A percentile compares a stretch with the other conserved stretches of the same genome.
These are phyloP conservation scores for Pyrocephalus nanus DNA, from an alignment of 2,797 vertebrate species.

Conservation along the genomic window DNA sequence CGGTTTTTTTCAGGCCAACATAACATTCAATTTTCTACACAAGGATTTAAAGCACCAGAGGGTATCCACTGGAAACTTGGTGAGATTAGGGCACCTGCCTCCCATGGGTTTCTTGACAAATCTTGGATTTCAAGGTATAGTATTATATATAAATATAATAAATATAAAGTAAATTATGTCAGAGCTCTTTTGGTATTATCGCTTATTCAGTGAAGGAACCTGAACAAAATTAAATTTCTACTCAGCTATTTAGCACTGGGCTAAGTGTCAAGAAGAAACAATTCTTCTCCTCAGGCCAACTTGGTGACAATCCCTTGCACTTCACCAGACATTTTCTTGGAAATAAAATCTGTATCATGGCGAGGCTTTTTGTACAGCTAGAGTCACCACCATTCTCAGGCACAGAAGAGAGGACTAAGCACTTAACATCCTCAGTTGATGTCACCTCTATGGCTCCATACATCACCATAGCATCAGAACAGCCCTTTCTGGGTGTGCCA, in stretches of 20 bases:
- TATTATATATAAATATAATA: no score
- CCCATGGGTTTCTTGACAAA: neutral
- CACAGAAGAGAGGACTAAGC: neutral
- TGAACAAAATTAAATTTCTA: neutral
- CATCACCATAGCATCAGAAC: neutral
- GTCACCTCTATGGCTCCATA: neutral
- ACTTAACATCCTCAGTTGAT: neutral
- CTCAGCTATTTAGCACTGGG: neutral
- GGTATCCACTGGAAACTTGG: neutral
- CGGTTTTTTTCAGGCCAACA: neutral
- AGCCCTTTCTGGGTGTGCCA: neutral
- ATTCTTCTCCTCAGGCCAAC: neutral
- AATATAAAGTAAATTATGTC: neutral
- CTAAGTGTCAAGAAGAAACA: neutral
- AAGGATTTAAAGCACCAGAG: neutral
- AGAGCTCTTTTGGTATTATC: neutral
- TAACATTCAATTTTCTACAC: neutral
- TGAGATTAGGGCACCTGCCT: neutral
- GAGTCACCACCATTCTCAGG: neutral
- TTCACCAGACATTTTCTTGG: neutral
- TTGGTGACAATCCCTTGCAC: neutral
- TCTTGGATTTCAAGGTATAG: neutral
- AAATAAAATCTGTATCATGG: neutral
- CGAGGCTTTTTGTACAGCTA: neutral
- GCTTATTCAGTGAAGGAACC: neutral